Base-by-base conservation (phyloP, 2,113 vertebrate genomes). In the Otis tarda region DNA sequence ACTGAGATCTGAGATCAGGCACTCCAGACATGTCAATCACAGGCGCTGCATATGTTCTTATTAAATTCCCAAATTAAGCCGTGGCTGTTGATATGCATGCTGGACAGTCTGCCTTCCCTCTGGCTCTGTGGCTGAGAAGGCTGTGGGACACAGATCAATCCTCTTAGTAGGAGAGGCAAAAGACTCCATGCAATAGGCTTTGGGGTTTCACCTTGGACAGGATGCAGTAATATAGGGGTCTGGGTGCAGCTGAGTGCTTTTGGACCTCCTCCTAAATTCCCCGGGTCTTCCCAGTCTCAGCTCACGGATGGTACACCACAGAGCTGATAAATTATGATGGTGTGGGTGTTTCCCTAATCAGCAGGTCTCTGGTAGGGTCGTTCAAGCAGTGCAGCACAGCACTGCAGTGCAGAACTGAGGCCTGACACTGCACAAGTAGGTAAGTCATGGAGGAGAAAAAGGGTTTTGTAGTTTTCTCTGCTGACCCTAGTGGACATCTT, bases 1-100 rank as follows among this genome's bases (percentile, higher is more conserved):
- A 14, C 43, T 11, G 52, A 45, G 63, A 76, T 49, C 21, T 35
- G 61, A 47, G 56, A 31, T 45, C 47, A 47, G 57, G 31, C 21
- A 15, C 30, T 53, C 35, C 30, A 71, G 63, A 41, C 4, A 1
- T 14, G 6, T 47, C 80, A 92, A 2, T 45, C 31, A 31, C 2
- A 69, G n/a, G 5, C 0, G 0, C 5, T 13, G 21, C 24, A 3
- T 63, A 30, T 35, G 33, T 49, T 49, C 69, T 91, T 43, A 53
- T 19, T 56, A 31, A 91, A n/a, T 22, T 35, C 4, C 5, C 65
- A 71, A 23, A 56, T 18, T 39, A 59, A 89, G 12, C 20, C 56
- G 21, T 24, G 27, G 23, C 24, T 85, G 24, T 61, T 35, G 35
- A 43, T 30, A 39, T 5, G 3, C 14, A 12, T 23, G 18, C 23